Evolutionary conservation across 2,113 vertebrate genomes (phyloP), one percentile per base, ranked within the genome.

Genomic region (Pogonocichla stellata): DNA sequence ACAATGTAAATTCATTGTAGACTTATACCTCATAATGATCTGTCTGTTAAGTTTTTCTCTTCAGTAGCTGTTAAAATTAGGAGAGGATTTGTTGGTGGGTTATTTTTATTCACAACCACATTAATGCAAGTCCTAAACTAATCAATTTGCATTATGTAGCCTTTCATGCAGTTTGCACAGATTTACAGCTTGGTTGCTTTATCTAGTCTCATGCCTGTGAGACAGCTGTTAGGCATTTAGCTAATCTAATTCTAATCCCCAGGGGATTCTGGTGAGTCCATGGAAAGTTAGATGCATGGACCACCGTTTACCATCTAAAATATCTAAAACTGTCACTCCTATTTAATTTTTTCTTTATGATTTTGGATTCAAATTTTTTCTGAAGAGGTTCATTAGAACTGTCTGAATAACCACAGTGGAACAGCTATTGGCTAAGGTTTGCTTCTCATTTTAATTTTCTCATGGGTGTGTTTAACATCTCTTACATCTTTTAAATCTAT

Each of bases 11-110:
- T 97, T 97, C 95, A 96, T 94, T 95, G 95, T 75, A 95, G 95
- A 77, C 40, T 72, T 57, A 61, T 73, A 81, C 96, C 96, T 98
- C 96, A 74, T 96, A 95, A 98, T 91, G 92, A 98, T 95, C 96
- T 66, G 96, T 97, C 97, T 97, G 96, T 96, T 97, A 97, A 88
- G 72, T 95, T 97, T 91, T 97, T 95, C 93, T 97, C 91, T 90
- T 98, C 97, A 97, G 91, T 96, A 83, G 95, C 92, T 96, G 96
- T 98, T 98, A 97, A 98, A 98, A 99, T 98, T 98, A 98, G 98
- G 97, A 97, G 84, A 98, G 98, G 98, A 93, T 98, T 98, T 97
- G 97, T 96, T 97, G 92, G 96, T 92, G 83, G 81, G 97, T 97
- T 98, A 97, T 97, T 98, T 97, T 97, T 98, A 97, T 95, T 97